Conservation (phyloP, 2,113 vertebrate genomes). For the Hippoglossus stenolepis region DNA sequence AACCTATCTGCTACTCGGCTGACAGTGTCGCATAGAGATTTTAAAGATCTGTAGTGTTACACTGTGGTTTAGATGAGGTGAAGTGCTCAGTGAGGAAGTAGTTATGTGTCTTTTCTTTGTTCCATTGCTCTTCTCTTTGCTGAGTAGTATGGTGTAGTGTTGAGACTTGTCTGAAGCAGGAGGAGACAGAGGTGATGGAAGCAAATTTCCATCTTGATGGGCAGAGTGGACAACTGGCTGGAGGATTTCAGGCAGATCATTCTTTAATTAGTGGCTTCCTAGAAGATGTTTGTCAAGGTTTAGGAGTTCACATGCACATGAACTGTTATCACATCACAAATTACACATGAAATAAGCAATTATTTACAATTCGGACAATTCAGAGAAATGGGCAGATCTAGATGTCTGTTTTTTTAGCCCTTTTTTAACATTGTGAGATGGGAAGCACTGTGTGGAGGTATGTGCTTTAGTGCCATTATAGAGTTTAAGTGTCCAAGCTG, state of each 20-base stretch:
- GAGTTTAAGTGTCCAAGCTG: too few relatives aligned
- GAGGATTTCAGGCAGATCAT: constrained; percentile 17
- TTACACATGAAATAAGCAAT: background rate
- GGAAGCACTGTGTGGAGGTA: too few relatives aligned
- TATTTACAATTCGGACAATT: background rate
- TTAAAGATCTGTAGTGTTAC: background rate
- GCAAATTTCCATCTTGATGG: constrained; percentile 9
- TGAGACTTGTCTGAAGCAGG: constrained; percentile 50
- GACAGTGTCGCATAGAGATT: background rate
- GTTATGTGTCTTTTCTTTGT: background rate
- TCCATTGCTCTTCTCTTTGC: background rate
- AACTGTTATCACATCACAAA: background rate
- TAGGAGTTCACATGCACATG: background rate
- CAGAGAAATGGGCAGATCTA: too few relatives aligned
- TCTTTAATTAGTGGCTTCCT: constrained; percentile 11
- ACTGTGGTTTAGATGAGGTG: constrained; percentile 18
- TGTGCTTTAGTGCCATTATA: too few relatives aligned
- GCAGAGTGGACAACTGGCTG: constrained; percentile 15
- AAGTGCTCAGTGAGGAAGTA: background rate
- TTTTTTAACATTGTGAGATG: too few relatives aligned
- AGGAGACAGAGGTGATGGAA: constrained; percentile 9
- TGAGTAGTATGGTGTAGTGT: constrained; percentile 17
- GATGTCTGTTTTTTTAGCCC: too few relatives aligned
- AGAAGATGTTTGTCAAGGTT: background rate
- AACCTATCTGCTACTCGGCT: background rate